phyloP scores from a whole-genome alignment of 1,140 invertebrate species.

The Limonius californicus region DNA sequence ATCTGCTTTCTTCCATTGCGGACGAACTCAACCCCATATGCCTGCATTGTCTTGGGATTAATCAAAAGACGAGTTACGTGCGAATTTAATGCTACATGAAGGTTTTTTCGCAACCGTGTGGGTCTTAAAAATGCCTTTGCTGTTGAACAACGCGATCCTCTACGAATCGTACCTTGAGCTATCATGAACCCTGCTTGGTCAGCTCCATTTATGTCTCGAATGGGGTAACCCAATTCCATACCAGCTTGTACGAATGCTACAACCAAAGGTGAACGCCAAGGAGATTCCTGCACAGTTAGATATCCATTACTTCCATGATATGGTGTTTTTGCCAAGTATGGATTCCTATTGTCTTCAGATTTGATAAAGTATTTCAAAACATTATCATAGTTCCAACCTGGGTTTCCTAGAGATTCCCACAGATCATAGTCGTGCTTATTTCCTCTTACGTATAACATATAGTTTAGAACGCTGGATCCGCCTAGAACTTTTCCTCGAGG shows the following conservation, averaged over 20 bases:
- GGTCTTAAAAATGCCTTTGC: constrained; percentile 86
- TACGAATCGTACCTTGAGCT: constrained; percentile 78
- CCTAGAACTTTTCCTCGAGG: constrained; percentile 81
- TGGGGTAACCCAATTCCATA: constrained; percentile 81
- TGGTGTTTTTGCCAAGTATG: constrained; percentile 63
- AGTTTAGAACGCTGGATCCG: constrained; percentile 88
- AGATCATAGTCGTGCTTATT: constrained; percentile 81
- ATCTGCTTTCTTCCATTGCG: constrained; percentile 56
- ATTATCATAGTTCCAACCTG: constrained; percentile 86
- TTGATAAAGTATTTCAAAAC: constrained; percentile 87
- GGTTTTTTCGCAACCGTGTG: constrained; percentile 68
- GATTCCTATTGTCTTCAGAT: constrained; percentile 84
- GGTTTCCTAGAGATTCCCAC: constrained; percentile 77
- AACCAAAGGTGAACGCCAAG: constrained; percentile 76
- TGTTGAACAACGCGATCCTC: constrained; percentile 78
- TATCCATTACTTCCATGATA: constrained; percentile 75
- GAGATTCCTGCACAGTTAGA: constrained; percentile 78
- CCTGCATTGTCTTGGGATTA: constrained; percentile 65
- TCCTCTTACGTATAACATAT: constrained; percentile 92
- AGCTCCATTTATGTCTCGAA: constrained; percentile 82
- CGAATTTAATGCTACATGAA: constrained; percentile 74
- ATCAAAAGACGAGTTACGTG: constrained; percentile 71
- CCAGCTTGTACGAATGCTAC: constrained; percentile 83
- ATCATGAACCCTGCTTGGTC: constrained; percentile 83
- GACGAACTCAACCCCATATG: constrained; percentile 71